phyloP scores from a whole-genome alignment of 2,797 vertebrate species.

The Cryptoblepharus egeriae region DNA sequence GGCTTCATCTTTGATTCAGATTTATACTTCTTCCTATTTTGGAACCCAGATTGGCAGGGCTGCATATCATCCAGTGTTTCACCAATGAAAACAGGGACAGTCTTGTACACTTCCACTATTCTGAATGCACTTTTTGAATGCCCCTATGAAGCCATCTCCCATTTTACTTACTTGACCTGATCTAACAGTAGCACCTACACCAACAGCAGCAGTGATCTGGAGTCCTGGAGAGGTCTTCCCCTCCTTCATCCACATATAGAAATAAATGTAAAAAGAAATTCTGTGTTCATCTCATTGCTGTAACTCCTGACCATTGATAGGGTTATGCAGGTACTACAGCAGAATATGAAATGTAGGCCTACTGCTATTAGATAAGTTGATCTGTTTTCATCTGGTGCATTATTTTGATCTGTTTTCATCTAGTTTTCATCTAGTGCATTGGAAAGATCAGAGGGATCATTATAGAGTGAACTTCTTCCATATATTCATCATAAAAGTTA shows the following conservation, averaged over 20 bases:
- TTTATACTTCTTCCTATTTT: too few species aligned
- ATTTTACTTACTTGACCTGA: too few species aligned
- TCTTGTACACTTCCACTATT: too few species aligned
- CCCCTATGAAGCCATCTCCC: too few species aligned
- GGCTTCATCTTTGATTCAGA: too few species aligned
- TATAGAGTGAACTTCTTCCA: neutral
- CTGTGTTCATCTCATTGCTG: neutral
- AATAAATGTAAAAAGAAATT: constrained; percentile 24
- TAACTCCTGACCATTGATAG: neutral
- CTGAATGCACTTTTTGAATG: too few species aligned
- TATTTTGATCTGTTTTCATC: constrained; percentile 18
- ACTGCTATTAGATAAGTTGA: neutral
- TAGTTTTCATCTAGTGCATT: neutral
- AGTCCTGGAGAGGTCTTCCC: too few species aligned
- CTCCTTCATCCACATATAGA: neutral
- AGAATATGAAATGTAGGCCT: neutral
- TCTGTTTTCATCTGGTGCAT: neutral
- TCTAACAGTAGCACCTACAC: too few species aligned
- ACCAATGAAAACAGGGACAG: too few species aligned
- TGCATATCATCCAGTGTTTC: too few species aligned
- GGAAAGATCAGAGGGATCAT: constrained; percentile 21
- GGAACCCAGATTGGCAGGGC: too few species aligned
- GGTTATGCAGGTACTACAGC: neutral
- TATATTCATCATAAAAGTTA: constrained; percentile 43
- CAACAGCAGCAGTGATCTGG: too few species aligned